Conservation (phyloP, 2,113 vertebrate genomes). For the Perca schrenkii region DNA sequence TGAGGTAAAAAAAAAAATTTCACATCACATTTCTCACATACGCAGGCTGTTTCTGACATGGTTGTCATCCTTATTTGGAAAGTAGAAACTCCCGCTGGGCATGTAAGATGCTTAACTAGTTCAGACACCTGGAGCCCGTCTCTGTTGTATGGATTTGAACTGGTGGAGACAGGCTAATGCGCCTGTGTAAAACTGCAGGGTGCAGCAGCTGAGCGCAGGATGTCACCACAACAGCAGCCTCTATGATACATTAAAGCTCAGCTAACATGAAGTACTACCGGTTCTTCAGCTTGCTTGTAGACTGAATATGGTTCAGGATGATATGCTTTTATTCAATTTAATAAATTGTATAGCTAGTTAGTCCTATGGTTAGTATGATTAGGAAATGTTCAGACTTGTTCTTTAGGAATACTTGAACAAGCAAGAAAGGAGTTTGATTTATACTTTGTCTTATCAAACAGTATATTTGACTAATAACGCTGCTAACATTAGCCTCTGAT, state of each 20-base stretch:
- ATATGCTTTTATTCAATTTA: background rate
- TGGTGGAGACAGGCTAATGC: conserved; percentile 61
- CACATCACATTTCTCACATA: conserved; percentile 20
- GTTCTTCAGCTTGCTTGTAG: conserved; percentile 1
- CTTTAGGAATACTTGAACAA: too few relatives aligned
- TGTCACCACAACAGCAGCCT: conserved; percentile 21
- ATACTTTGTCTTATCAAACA: background rate
- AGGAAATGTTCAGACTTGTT: background rate
- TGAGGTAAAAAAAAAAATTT: conserved; percentile 13
- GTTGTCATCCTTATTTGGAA: conserved; percentile 64
- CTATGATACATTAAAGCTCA: conserved; percentile 15
- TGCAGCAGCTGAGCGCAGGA: conserved; percentile 62
- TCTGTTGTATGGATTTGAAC: conserved; percentile 63
- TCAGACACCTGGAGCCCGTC: conserved; percentile 62
- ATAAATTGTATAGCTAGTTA: background rate
- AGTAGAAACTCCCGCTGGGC: conserved; percentile 62
- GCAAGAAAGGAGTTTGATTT: background rate
- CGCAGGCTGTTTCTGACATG: conserved; percentile 44
- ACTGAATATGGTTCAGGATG: background rate
- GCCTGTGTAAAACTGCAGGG: conserved; percentile 69
- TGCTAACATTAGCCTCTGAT: background rate
- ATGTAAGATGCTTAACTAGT: conserved; percentile 66
- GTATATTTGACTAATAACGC: background rate
- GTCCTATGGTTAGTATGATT: background rate
- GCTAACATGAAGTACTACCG: background rate